Conservation (phyloP, 2,797 vertebrate species). For the Falco rusticolus region DNA sequence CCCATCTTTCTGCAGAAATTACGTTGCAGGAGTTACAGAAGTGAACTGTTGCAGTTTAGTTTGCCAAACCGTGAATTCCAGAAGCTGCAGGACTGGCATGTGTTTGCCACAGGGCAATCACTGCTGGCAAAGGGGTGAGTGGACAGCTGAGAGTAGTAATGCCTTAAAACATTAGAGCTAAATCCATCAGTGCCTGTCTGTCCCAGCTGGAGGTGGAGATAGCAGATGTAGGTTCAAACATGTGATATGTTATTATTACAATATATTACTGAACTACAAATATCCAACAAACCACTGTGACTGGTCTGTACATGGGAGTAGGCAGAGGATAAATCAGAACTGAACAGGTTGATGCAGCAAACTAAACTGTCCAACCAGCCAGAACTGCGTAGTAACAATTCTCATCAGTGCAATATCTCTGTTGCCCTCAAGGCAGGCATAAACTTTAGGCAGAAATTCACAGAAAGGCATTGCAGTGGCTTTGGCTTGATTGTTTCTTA, state of each 20-base stretch:
- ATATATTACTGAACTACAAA: background rate
- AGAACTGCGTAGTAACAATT: background rate
- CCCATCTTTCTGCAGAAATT: background rate
- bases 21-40: background rate
- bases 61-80: background rate
- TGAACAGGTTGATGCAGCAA: background rate
- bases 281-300: background rate
- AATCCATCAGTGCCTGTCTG: background rate
- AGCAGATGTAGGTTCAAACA: background rate
- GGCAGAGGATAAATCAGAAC: background rate
- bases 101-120: rapidly evolving
- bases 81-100: background rate
- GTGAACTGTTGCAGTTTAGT: background rate
- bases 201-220: background rate
- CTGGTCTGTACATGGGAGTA: background rate
- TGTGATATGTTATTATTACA: background rate
- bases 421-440: background rate
- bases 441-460: background rate
- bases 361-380: background rate
- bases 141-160: background rate
- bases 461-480: background rate
- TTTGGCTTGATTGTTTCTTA: background rate
- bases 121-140: background rate
- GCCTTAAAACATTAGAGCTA: background rate
- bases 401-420: background rate